Base-by-base conservation (phyloP, 2,113 vertebrate species). In the Lates calcarifer region DNA sequence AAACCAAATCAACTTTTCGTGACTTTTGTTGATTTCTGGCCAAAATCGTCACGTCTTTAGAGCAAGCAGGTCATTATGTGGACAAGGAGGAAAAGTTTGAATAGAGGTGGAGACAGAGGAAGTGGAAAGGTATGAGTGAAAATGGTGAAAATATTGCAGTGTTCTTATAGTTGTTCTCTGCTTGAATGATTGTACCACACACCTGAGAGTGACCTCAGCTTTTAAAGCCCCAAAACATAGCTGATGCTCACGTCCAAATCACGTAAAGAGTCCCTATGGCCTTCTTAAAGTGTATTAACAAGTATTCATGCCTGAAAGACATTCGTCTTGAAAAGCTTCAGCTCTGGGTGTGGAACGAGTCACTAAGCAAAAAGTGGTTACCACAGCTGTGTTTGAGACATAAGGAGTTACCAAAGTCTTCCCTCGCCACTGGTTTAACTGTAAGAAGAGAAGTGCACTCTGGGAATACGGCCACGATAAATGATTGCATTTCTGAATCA, bases 161-260 rank as follows among this genome's bases (percentile, higher is more conserved):
- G 89, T 87, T 62, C 88, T 93, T 92, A 93, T 95, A 96, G 95
- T 94, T 96, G 95, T 93, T 96, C 95, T 94, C 89, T 33, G 6
- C 28, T 20, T 29, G 53, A 33, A 4, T 49, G 22, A 63, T 55
- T 41, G 9, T 22, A 29, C 28, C 58, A 67, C 43, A 76, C 74
- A 84, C 49, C 66, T 80, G 60, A 73, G 53, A 64, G 60, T 82
- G 72, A 85, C 28, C 66, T 82, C 65, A 87, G 63, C 65, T 39
- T 33, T 62, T 39, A 63, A 11, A 61, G 55, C 57, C n/a, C 53
- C 89, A 90, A 95, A 72, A 71, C 62, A 93, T 62, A 82, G 79
- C 93, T 90, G 91, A 94, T 93, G 92, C 9, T 62, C 24, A 94
- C 93, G 93, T 91, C 91, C 92, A 89, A 93, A 86, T 89, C 81